These are phyloP conservation scores for Apis laboriosa DNA, from an alignment of 1,140 invertebrate species.

Conservation along the genomic window DNA sequence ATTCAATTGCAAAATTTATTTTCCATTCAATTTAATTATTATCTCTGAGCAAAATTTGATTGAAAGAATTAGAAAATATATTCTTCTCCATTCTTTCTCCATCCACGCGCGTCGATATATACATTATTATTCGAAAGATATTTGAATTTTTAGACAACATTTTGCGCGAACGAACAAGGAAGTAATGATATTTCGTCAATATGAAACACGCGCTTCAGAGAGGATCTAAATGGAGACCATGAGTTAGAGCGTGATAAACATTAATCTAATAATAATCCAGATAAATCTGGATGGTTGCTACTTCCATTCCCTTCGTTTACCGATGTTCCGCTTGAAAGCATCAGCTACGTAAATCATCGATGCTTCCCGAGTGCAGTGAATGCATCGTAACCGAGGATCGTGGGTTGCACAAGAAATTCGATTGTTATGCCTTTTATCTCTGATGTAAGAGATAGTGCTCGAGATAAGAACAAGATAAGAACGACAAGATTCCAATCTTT, in stretches of 20 bases:
- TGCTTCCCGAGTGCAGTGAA: background rate
- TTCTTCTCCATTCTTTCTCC: no score
- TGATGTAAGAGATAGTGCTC: constrained; percentile 24
- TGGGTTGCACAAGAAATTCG: background rate
- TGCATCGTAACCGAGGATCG: background rate
- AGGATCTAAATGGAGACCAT: constrained; percentile 17
- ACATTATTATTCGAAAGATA: background rate
- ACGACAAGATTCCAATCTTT: background rate
- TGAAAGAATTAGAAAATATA: no score
- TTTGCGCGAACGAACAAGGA: background rate
- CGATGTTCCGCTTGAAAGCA: constrained; percentile 4
- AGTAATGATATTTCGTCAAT: constrained; percentile 21
- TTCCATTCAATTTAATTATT: background rate
- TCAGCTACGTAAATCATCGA: constrained; percentile 15
- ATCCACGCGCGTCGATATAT: background rate
- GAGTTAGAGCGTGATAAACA: constrained; percentile 36
- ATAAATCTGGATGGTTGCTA: constrained; percentile 21
- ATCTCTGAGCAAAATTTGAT: background rate
- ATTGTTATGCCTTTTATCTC: constrained; percentile 24
- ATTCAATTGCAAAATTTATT: background rate
- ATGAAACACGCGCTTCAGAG: constrained; percentile 28
- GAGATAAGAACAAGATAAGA: constrained; percentile 5
- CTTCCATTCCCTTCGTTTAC: constrained; percentile 28
- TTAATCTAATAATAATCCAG: constrained; percentile 48
- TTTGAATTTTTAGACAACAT: no score